Conservation (phyloP, 2,113 vertebrate genomes). For the Nesogale talazaci region DNA sequence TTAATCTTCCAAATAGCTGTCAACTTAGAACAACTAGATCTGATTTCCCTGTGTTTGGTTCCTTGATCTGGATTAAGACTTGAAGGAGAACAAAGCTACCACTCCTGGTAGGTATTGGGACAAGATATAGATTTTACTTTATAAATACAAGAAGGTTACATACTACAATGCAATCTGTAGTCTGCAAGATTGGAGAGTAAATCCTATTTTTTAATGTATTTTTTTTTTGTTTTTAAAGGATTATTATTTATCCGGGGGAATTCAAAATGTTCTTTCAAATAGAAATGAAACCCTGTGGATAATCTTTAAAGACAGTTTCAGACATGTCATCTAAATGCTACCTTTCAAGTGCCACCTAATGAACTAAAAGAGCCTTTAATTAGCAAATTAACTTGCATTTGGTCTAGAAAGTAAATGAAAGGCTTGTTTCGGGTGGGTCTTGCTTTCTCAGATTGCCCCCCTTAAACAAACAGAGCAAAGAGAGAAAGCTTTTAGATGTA, state of each 20-base stretch:
- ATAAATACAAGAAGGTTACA: background rate
- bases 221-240: background rate
- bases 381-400: constrained; percentile 52
- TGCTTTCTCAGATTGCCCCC: constrained; percentile 83
- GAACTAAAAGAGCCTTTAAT: constrained; percentile 56
- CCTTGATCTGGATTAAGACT: constrained; percentile 57
- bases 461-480: constrained; percentile 88
- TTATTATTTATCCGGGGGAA: constrained; percentile 26
- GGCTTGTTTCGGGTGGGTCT: constrained; percentile 38
- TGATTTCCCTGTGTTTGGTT: constrained; percentile 56
- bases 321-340: background rate
- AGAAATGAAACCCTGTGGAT: constrained; percentile 41
- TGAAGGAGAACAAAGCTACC: background rate
- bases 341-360: constrained; percentile 52
- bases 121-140: constrained; percentile 22
- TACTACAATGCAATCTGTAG: background rate
- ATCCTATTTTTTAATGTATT: background rate
- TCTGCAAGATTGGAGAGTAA: constrained; percentile 22
- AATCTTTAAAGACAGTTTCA: constrained; percentile 39
- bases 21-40: constrained; percentile 58
- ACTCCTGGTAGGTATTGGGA: background rate
- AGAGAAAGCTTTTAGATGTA: constrained; percentile 86
- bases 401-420: constrained; percentile 16
- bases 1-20: constrained; percentile 60
- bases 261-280: constrained; percentile 17